Evolutionary conservation across 2,888 invertebrate genomes (phyloP).

Genomic region (Gastrophysa polygoni): DNA sequence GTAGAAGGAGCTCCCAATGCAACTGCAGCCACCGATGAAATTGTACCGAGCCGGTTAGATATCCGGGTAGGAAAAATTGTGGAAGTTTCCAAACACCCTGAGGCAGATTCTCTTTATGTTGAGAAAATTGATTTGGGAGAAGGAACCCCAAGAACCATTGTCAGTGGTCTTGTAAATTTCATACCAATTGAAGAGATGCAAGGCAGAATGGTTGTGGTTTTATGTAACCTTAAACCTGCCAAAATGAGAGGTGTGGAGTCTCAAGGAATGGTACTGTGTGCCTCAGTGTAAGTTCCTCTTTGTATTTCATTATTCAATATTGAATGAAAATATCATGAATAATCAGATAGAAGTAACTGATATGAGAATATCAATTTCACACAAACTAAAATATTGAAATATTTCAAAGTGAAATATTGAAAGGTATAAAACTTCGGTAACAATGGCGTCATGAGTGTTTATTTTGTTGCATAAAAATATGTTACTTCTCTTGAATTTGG

Average conservation of each 20-base stretch:
- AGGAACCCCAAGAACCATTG: slow-evolving; percentile 69
- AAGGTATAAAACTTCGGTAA: too few species aligned
- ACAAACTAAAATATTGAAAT: too few species aligned
- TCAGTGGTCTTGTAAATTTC: slow-evolving; percentile 92
- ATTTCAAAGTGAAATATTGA: too few species aligned
- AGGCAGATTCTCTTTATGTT: slow-evolving; percentile 91
- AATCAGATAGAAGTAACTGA: too few species aligned
- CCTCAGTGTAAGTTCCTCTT: slow-evolving; percentile 67
- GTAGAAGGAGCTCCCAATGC: slow-evolving; percentile 20
- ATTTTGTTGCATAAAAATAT: too few species aligned
- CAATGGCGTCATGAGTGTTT: too few species aligned
- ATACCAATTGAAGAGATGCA: slow-evolving; percentile 90
- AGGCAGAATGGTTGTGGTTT: slow-evolving; percentile 85
- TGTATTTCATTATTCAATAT: background rate
- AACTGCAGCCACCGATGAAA: slow-evolving; percentile 62
- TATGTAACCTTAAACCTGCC: slow-evolving; percentile 96
- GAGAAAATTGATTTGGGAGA: slow-evolving; percentile 92
- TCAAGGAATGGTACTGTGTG: slow-evolving; percentile 93
- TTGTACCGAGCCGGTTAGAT: slow-evolving; percentile 78
- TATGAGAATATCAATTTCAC: too few species aligned
- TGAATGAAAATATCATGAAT: too few species aligned
- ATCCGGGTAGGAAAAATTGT: slow-evolving; percentile 87
- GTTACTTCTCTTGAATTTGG: too few species aligned
- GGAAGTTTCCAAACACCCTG: slow-evolving; percentile 84
- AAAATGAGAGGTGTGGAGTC: slow-evolving; percentile 94